Evolutionary conservation across 2,113 vertebrate species (phyloP), one percentile per base, ranked within the genome.

Genomic region (Macquaria australasica): DNA sequence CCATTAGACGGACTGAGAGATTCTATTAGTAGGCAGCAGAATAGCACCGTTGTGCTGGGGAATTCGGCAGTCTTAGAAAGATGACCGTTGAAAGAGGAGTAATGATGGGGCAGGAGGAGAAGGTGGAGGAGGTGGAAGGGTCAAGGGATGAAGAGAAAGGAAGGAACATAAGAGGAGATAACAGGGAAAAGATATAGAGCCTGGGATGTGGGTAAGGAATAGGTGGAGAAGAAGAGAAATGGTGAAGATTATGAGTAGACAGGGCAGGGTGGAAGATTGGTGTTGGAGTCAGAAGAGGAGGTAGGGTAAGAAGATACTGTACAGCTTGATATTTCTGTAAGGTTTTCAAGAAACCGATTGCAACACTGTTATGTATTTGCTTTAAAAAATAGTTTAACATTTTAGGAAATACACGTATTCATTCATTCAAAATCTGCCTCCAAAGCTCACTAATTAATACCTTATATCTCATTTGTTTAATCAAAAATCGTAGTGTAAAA

Each of bases 11-110:
- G 87, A 81, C 80, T 87, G 84, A 86, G 86, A 83, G 84, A 92
- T 95, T 94, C 92, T 94, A 94, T 93, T 93, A 93, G 89, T 79
- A 79, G 88, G 86, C 79, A 66, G 80, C 88, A 91, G 89, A 93
- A 92, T 91, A 85, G 89, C 81, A 72, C 84, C 80, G 91, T 88
- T 92, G 92, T 92, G 91, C 84, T 56, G 84, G 77, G 79, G 75
- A 93, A 82, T 88, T 86, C 81, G 12, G 77, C 64, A 71, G 78
- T 87, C 72, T 67, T 14, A 85, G 87, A 90, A 89, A 89, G 89
- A 93, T 91, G 92, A 89, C 83, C 55, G 48, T 5, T 90, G 88
- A 86, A 93, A 89, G 84, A 88, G 88, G 84, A 92, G 89, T 89
- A 86, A 90, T 89, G 81, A 87, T 73, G 83, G 81, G 79, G 82